Evolutionary conservation across 2,888 invertebrate genomes (phyloP), one percentile per base, ranked within the genome.

Genomic region (Brachynemurus nebulosus): DNA sequence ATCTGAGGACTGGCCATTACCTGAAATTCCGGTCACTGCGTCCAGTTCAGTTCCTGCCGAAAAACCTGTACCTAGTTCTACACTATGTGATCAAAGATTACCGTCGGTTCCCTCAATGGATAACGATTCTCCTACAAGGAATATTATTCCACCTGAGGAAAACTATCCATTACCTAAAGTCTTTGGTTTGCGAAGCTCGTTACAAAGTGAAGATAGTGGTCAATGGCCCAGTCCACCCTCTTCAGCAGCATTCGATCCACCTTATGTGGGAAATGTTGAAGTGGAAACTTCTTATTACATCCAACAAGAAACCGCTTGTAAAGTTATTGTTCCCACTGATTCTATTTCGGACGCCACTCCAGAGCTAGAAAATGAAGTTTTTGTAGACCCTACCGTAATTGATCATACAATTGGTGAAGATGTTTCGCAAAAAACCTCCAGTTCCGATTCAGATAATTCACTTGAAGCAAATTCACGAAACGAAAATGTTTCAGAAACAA

Each of bases 221-320:
- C 80, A 82, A 52, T 85, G 86, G 83, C 85, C 86, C 1, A 83
- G 86, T 34, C 80, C 86, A 1, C 84, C 86, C 7, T 80, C 82
- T 0, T 74, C 74, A 20, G 77, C 76, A 47, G 68, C 80, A 16
- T 68, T 79, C 45, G 83, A 81, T 55, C 76, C 76, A 4, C 79
- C 80, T 1, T 39, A 21, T 21, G 73, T 83, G 16, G 84, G 82
- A 55, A 82, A 80, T 60, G 76, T 85, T 4, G 82, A 86, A 60
- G 30, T 30, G 4, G 30, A 4, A n/a, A 30, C n/a, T 12, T 84
- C 84, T 16, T 86, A 81, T 57, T 86, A 82, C 54, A 76, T 84
- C 66, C 81, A 82, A 56, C 79, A 78, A 0, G 84, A 86, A 64
- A 83, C 79, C 62, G 80, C 85, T 1, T 78, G 77, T 48, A 81